These are phyloP conservation scores for Mermis nigrescens DNA, from an alignment of 2,888 invertebrate species.

Conservation along the genomic window DNA sequence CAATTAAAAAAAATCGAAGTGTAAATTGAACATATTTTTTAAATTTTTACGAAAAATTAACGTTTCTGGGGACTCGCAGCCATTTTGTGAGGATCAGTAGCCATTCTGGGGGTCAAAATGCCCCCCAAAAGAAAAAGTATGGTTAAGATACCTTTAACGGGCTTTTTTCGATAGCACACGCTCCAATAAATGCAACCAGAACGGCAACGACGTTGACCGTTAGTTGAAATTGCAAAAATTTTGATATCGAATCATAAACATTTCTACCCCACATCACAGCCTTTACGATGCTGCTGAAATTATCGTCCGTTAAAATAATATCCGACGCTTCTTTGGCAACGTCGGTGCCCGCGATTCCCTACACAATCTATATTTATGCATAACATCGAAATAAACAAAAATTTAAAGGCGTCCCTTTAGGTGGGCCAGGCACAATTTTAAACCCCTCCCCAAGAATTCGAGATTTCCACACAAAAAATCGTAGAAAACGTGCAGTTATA, in stretches of 20 bases:
- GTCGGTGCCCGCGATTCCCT: constrained; percentile 37
- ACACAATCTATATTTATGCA: neutral
- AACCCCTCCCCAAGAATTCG: no score
- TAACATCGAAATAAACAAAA: no score
- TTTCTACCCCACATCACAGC: constrained; percentile 42
- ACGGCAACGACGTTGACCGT: constrained; percentile 42
- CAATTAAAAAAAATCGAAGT: neutral
- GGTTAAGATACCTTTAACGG: constrained; percentile 17
- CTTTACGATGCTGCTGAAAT: constrained; percentile 40
- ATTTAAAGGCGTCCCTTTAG: no score
- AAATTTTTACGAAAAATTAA: neutral
- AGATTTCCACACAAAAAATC: no score
- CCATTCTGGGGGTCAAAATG: no score
- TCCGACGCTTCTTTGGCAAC: constrained; percentile 42
- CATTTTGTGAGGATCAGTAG: no score
- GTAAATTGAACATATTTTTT: neutral
- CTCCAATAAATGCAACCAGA: constrained; percentile 39
- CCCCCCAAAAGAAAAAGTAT: neutral
- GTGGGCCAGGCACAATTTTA: no score
- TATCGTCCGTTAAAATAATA: constrained; percentile 41
- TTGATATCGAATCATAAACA: constrained; percentile 41
- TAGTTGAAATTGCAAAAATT: constrained; percentile 41
- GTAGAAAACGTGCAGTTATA: no score
- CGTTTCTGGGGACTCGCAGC: no score
- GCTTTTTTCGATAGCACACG: constrained; percentile 39